Evolutionary conservation across 1,140 invertebrate species (phyloP), one percentile per base, ranked within the genome.

Genomic region (Pristionchus pacificus): DNA sequence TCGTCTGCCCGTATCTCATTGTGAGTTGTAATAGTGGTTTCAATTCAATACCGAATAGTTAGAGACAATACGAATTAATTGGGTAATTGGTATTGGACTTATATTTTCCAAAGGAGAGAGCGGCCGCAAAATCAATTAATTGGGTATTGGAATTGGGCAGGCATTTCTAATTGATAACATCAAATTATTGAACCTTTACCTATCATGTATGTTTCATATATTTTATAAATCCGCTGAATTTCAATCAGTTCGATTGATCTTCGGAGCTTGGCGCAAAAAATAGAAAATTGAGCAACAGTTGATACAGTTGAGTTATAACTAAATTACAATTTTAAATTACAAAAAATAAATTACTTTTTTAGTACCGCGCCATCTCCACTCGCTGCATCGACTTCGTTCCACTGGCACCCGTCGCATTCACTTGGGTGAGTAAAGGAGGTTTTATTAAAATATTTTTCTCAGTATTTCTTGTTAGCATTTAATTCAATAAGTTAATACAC

Each of bases 1-100:
- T 82, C 60, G 79, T 82, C 30, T 82, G 80, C 33, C 80, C 80
- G 19, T 82, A 80, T 75, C 69, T 82, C 27, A 80, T 82, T 66
- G 80, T 81, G 58, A 75, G 72, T 74, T 15, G 10, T 49, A 33
- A 2, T 19, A 24, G 14, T 10, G 24, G 59, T 0, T 65, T 74
- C 28, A 14, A 31, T 55, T 55, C 14, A 28, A 32, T 65, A 6
- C 13, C 14, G 55, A n/a, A n/a, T 14, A n/a, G n/a, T 14, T 14
- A 57, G 55, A 14, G 55, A n/a, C n/a, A n/a, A n/a, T n/a, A n/a
- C n/a, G n/a, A n/a, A n/a, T n/a, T n/a, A n/a, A n/a, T n/a, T n/a
- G 14, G 14, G 14, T 57, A 14, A 14, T 57, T 57, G 55, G n/a
- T 57, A 57, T 57, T 57, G 14, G n/a, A 57, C 55, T 57, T 57